Evolutionary conservation across 1,140 invertebrate genomes (phyloP), one percentile per base, ranked within the genome.

Genomic region (Bactericera cockerelli): DNA sequence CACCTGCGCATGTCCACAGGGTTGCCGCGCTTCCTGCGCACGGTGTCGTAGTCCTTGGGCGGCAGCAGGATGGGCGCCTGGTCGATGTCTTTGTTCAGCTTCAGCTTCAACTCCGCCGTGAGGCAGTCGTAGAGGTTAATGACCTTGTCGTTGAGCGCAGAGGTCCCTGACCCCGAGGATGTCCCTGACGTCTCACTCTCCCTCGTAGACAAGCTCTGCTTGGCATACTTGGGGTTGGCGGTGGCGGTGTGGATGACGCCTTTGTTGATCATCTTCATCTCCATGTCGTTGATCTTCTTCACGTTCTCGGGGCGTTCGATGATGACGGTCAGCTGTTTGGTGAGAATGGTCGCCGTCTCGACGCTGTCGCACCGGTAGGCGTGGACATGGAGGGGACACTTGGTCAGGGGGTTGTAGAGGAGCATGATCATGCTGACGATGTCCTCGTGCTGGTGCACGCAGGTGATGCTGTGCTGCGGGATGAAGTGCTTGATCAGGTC

Each of bases 351-450:
- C 0, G 94, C 93, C 4, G 93, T 98, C 67, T 93, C 86, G 19
- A 92, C 82, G 13, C 89, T 92, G 70, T 97, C 93, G 71, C 93
- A 98, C 72, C 87, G 81, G 74, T 97, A 97, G 26, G 89, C 92
- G 69, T 97, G 93, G 1, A 96, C 89, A 70, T 97, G 93, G 2
- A 93, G 79, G 1, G 83, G 83, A 70, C 80, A 82, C 64, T 89
- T 86, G 0, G 92, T 96, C 26, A 89, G 81, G 1, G 93, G 91
- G 75, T 94, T 94, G 67, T 89, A 92, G 8, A 94, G 77, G 26
- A 94, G 74, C 54, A 95, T 75, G 33, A 93, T 89, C 60, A 86
- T 89, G 11, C 87, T 86, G n/a, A 95, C 89, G 19, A 94, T 81
- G 69, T 95, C 92, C 57, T 89, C 88, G 54, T 89, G 81, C 68